A percentile compares a stretch with the other conserved stretches of the same genome.
Evolutionary conservation across 2,113 vertebrate species (phyloP).

Genomic region (Rafetus swinhoei): DNA sequence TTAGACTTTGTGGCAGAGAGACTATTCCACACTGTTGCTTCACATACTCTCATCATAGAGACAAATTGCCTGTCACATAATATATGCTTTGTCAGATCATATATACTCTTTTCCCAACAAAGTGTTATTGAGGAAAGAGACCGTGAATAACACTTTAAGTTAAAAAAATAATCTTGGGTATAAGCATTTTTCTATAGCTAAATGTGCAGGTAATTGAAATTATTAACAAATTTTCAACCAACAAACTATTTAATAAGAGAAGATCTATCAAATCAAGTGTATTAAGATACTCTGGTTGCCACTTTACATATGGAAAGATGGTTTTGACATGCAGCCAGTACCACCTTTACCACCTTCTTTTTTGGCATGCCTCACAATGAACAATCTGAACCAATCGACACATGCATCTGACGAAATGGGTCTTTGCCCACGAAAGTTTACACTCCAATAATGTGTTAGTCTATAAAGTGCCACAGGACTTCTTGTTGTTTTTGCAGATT

Average conservation of each 20-base stretch:
- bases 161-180: background rate
- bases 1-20: background rate
- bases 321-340: background rate
- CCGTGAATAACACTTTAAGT: background rate
- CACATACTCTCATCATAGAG: background rate
- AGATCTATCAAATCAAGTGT: background rate
- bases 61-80: accelerated
- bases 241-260: background rate
- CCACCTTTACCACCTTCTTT: background rate
- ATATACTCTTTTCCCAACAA: background rate
- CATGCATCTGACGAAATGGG: no score
- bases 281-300: background rate
- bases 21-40: background rate
- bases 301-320: background rate
- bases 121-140: background rate
- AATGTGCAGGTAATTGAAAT: background rate
- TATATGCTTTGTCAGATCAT: background rate
- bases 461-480: no score
- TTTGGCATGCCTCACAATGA: background rate
- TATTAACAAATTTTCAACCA: background rate
- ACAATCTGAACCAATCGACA: background rate
- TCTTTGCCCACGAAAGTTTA: no score
- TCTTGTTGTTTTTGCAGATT: no score
- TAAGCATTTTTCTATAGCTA: background rate
- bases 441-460: no score